phyloP scores from a whole-genome alignment of 2,797 vertebrate genomes.

The Masticophis lateralis region DNA sequence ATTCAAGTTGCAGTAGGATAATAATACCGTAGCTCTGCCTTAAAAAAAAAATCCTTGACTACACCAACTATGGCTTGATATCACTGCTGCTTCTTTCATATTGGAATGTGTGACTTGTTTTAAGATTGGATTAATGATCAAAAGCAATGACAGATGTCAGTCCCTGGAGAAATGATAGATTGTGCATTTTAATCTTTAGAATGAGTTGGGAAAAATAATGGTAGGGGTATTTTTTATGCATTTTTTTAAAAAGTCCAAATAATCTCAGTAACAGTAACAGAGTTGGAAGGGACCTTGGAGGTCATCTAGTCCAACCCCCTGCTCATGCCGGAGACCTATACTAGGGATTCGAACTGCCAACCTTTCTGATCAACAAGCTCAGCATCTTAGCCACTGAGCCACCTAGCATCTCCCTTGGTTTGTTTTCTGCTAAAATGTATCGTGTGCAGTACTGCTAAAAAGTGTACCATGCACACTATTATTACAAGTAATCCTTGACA shows the following conservation, averaged over 20 bases:
- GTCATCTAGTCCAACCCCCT: no score
- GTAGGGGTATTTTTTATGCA: background rate
- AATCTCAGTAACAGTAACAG: background rate
- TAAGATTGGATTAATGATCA: slow-evolving; percentile 4
- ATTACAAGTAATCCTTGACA: background rate
- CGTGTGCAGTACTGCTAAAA: no score
- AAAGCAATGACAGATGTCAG: background rate
- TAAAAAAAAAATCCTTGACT: background rate
- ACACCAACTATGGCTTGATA: background rate
- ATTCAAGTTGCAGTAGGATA: background rate
- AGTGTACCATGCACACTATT: background rate
- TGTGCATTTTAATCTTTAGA: slow-evolving; percentile 2
- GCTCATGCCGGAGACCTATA: no score
- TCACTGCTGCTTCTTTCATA: background rate
- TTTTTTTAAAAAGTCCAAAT: background rate
- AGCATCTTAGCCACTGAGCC: no score
- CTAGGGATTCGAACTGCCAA: no score
- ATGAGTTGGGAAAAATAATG: background rate
- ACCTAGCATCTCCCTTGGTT: background rate
- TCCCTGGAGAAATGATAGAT: background rate
- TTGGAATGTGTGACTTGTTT: background rate
- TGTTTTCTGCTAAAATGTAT: background rate
- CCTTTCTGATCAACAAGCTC: no score
- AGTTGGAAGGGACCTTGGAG: no score
- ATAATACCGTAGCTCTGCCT: background rate